These are phyloP conservation scores for Cephus spinipes DNA, from an alignment of 2,888 invertebrate genomes.

Conservation along the genomic window DNA sequence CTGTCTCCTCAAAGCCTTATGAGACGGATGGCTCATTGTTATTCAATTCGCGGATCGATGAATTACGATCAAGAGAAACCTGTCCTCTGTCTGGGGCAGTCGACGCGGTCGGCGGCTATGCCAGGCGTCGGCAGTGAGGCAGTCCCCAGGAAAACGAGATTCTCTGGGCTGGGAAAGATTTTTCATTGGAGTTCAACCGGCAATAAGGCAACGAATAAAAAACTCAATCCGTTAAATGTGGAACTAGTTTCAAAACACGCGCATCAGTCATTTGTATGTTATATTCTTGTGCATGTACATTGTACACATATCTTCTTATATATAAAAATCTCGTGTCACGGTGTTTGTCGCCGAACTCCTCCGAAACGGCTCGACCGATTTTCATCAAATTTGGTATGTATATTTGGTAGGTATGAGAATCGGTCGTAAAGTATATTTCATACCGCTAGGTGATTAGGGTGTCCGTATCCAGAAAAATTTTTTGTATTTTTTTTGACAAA, in stretches of 20 bases:
- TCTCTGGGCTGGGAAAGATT: background rate
- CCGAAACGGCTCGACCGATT: no score
- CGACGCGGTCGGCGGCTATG: background rate
- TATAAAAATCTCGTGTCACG: no score
- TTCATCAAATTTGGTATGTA: no score
- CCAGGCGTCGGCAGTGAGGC: background rate
- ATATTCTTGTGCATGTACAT: background rate
- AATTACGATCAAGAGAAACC: background rate
- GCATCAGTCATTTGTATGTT: background rate
- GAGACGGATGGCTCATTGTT: background rate
- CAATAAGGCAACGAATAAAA: background rate
- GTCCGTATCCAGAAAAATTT: no score
- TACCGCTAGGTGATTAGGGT: no score
- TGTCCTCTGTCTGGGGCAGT: background rate
- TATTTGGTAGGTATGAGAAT: no score
- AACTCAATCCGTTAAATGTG: background rate
- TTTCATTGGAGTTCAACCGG: background rate
- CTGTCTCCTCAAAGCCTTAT: background rate
- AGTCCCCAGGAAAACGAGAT: background rate
- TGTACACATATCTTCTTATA: no score
- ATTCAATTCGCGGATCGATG: background rate
- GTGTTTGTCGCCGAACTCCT: no score
- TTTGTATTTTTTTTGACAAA: no score
- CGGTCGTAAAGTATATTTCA: no score
- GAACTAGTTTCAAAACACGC: background rate